Conservation (phyloP, 2,113 vertebrate species). For the Tricholaema leucomelas region DNA sequence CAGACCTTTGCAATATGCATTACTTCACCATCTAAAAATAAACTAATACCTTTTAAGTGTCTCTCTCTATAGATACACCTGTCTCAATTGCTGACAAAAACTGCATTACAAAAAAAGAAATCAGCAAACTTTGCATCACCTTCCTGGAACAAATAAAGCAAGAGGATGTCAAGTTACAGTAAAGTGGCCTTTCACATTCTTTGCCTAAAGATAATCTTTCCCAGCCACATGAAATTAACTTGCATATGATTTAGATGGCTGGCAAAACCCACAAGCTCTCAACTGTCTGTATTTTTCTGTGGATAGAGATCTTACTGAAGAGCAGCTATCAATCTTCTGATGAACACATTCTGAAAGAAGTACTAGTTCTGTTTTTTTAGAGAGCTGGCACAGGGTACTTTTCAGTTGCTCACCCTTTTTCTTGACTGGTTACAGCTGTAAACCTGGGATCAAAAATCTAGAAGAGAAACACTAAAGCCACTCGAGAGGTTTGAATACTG, state of each 20-base stretch:
- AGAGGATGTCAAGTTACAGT: neutral
- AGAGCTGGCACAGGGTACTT: neutral
- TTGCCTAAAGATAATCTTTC: neutral
- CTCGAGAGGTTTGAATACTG: neutral
- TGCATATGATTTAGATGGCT: neutral
- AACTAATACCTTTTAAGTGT: neutral
- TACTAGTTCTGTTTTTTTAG: neutral
- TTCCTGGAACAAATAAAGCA: neutral
- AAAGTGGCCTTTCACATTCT: neutral
- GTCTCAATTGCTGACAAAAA: neutral
- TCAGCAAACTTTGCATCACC: neutral
- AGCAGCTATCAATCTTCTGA: neutral
- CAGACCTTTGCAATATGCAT: conserved; percentile 9
- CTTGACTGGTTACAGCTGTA: neutral
- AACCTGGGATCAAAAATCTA: neutral
- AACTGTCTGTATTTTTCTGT: neutral
- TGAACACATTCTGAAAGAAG: neutral
- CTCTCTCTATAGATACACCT: too few species aligned
- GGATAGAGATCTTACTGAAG: neutral
- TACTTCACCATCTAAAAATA: neutral
- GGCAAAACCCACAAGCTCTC: neutral
- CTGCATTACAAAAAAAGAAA: neutral
- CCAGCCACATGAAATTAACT: neutral
- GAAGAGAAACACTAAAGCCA: neutral
- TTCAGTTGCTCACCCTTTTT: neutral